Conservation (phyloP, 2,888 invertebrate species). For the Pocota personata region DNA sequence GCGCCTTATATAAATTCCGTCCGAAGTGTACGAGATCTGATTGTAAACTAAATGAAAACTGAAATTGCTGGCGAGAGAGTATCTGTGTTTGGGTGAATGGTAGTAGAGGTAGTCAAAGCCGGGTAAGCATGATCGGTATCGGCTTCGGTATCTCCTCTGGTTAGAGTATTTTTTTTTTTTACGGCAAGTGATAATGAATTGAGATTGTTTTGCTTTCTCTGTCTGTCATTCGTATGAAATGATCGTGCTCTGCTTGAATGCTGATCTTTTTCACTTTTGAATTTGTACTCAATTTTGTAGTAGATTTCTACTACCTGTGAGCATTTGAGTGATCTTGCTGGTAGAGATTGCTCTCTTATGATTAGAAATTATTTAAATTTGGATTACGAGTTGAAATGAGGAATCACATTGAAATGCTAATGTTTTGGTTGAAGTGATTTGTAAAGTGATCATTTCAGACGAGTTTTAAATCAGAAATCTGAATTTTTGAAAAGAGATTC, state of each 20-base stretch:
- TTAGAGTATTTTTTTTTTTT: conserved; percentile 14
- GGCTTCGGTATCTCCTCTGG: conserved; percentile 2
- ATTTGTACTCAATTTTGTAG: conserved; percentile 58
- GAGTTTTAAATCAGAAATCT: background rate
- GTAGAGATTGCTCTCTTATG: conserved; percentile 24
- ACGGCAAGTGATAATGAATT: conserved; percentile 60
- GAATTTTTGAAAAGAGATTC: background rate
- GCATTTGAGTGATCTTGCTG: conserved; percentile 41
- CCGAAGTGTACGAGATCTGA: conserved; percentile 58
- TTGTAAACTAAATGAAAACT: conserved; percentile 64
- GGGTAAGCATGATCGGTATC: conserved; percentile 34
- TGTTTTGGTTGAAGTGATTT: conserved; percentile 44
- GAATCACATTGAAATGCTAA: conserved; percentile 58
- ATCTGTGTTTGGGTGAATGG: conserved; percentile 24
- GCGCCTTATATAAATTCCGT: conserved; percentile 28
- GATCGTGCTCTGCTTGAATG: background rate
- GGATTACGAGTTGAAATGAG: conserved; percentile 27
- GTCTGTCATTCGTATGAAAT: conserved; percentile 6
- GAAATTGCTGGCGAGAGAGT: conserved; percentile 41
- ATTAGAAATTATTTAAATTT: conserved; percentile 34
- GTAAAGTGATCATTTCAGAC: conserved; percentile 25
- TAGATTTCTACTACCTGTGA: conserved; percentile 56
- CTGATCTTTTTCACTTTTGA: conserved; percentile 31
- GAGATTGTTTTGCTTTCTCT: conserved; percentile 49
- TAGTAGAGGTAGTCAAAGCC: conserved; percentile 30